A percentile compares a stretch with the other conserved stretches of the same genome.
These are phyloP conservation scores for Mionectes macconnelli DNA, from an alignment of 2,113 vertebrate species.

Conservation along the genomic window DNA sequence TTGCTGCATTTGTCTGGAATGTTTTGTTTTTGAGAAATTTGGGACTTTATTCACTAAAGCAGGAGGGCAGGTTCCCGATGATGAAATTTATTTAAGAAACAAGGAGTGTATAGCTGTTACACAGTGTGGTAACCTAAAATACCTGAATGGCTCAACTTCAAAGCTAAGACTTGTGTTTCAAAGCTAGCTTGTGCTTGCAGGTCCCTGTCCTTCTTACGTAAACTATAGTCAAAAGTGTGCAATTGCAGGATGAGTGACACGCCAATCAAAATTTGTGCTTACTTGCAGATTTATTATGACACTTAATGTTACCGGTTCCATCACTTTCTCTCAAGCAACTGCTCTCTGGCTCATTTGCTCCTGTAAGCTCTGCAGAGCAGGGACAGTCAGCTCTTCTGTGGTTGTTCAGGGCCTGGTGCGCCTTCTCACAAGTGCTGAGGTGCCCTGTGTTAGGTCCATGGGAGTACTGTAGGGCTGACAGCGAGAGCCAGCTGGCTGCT, in stretches of 20 bases:
- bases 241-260: background rate
- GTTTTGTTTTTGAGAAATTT: slow-evolving; percentile 7
- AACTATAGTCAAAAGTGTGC: background rate
- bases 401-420: background rate
- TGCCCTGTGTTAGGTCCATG: background rate
- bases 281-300: background rate
- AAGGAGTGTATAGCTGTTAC: background rate
- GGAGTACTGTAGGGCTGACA: background rate
- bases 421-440: background rate
- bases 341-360: background rate
- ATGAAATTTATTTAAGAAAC: background rate
- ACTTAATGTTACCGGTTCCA: background rate
- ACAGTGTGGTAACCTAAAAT: background rate
- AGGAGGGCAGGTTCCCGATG: background rate
- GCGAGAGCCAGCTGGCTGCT: background rate
- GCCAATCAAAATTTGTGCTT: background rate
- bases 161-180: background rate
- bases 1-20: background rate
- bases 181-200: background rate
- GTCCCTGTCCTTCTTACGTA: background rate
- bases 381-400: rapidly evolving
- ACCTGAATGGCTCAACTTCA: background rate
- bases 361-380: background rate
- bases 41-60: background rate
- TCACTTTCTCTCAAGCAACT: background rate